A percentile compares a stretch with the other conserved stretches of the same genome.
Evolutionary conservation across 2,888 invertebrate species (phyloP).

Genomic region (Drosophila limbata): DNA sequence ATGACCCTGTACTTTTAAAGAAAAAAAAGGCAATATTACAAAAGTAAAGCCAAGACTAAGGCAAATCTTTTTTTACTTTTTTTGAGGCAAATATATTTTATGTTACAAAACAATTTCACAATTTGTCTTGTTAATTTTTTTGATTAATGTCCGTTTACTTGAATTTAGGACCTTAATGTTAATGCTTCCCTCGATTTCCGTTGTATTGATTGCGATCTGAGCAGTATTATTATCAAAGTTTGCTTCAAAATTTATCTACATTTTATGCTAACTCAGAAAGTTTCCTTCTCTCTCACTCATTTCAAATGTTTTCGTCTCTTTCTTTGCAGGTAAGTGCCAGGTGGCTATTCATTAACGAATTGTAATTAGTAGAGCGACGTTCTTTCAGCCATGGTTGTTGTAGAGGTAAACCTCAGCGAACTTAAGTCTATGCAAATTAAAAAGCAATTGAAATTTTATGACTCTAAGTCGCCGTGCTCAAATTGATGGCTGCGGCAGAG

Average conservation of each 20-base stretch:
- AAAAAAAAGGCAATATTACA: too few species aligned
- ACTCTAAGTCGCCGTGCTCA: slow-evolving; percentile 55
- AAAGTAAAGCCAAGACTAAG: too few species aligned
- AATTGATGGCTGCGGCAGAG: slow-evolving; percentile 61
- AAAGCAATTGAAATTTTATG: slow-evolving; percentile 79
- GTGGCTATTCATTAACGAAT: slow-evolving; percentile 72
- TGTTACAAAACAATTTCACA: too few species aligned
- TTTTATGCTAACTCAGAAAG: slow-evolving; percentile 47
- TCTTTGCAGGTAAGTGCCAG: slow-evolving; percentile 66
- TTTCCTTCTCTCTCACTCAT: slow-evolving; percentile 19
- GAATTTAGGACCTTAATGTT: not conserved
- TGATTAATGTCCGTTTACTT: too few species aligned
- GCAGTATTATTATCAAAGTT: slow-evolving; percentile 46
- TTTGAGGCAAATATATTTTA: too few species aligned
- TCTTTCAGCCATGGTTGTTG: slow-evolving; percentile 45
- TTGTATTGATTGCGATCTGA: slow-evolving; percentile 5
- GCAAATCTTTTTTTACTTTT: too few species aligned
- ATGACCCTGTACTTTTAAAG: not conserved
- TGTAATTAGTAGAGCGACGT: slow-evolving; percentile 66
- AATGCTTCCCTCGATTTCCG: slow-evolving; percentile 24
- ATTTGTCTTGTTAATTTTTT: too few species aligned
- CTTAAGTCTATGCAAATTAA: slow-evolving; percentile 76
- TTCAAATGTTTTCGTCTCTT: not conserved
- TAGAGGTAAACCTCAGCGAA: slow-evolving; percentile 39
- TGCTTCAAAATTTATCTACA: slow-evolving; percentile 40